Evolutionary conservation across 2,113 vertebrate species (phyloP).

Genomic region (Scomber japonicus): DNA sequence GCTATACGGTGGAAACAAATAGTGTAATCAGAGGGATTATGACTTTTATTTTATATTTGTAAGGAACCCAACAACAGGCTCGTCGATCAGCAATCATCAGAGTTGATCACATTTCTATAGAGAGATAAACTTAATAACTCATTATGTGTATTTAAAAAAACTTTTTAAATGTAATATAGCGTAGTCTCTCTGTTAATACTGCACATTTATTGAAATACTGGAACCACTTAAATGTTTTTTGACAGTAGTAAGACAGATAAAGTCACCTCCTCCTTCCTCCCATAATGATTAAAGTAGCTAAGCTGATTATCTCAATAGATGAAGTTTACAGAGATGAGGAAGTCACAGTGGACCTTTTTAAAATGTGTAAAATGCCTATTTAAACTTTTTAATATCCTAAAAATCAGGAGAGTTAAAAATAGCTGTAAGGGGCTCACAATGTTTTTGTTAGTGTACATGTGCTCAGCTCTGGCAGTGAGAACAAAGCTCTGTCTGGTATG

Average conservation of each 20-base stretch:
- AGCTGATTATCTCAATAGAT: slow-evolving; percentile 32
- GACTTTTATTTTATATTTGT: background rate
- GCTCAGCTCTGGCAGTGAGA: slow-evolving; percentile 32
- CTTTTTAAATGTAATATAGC: background rate
- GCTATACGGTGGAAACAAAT: background rate
- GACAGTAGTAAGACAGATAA: slow-evolving; percentile 15
- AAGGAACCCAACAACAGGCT: background rate
- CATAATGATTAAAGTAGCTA: slow-evolving; percentile 20
- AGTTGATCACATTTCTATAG: background rate
- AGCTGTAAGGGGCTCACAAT: background rate
- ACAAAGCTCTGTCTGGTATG: slow-evolving; percentile 74
- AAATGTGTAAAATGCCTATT: background rate
- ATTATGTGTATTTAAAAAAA: background rate
- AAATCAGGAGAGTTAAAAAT: background rate
- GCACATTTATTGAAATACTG: slow-evolving; percentile 45
- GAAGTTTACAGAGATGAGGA: background rate
- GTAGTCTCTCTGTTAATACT: background rate
- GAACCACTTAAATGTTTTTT: slow-evolving; percentile 43
- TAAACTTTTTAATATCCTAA: background rate
- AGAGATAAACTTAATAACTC: background rate
- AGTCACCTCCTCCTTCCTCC: background rate
- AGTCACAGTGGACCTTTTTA: background rate
- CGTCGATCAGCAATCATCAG: background rate
- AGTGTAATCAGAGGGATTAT: background rate
- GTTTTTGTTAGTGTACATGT: slow-evolving; percentile 27